These are phyloP conservation scores for Bettongia penicillata DNA, from an alignment of 2,113 vertebrate genomes.

Conservation along the genomic window DNA sequence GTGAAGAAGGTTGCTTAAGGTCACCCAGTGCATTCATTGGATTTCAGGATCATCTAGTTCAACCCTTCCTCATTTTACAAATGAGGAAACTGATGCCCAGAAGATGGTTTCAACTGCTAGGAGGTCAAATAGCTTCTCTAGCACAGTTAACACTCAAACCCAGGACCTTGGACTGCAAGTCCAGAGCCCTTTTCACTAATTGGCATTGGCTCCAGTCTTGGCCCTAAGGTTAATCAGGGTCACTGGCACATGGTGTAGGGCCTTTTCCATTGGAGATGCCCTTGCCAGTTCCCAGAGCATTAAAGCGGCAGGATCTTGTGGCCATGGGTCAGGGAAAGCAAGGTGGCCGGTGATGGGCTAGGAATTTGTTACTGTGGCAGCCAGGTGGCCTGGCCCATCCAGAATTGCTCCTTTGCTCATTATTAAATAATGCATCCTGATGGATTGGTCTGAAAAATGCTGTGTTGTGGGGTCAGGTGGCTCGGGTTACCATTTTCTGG, in stretches of 20 bases:
- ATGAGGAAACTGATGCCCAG: background rate
- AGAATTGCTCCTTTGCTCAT: background rate
- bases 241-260: background rate
- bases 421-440: constrained; percentile 80
- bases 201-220: background rate
- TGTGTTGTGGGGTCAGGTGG: constrained; percentile 66
- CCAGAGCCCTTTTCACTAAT: background rate
- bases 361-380: background rate
- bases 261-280: background rate
- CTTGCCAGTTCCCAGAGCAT: background rate
- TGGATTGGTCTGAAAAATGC: constrained; percentile 76
- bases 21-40: background rate
- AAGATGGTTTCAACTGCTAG: background rate
- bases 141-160: background rate
- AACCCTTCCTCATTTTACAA: background rate
- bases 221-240: background rate
- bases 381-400: background rate
- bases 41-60: background rate
- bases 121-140: background rate
- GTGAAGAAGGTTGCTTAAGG: background rate
- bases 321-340: accelerated
- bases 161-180: background rate
- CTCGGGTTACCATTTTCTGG: constrained; percentile 71
- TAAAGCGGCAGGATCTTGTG: background rate
- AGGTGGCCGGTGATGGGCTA: background rate